A percentile compares a stretch with the other conserved stretches of the same genome.
Evolutionary conservation across 2,888 invertebrate genomes (phyloP).

Genomic region (Lydus trimaculatus): DNA sequence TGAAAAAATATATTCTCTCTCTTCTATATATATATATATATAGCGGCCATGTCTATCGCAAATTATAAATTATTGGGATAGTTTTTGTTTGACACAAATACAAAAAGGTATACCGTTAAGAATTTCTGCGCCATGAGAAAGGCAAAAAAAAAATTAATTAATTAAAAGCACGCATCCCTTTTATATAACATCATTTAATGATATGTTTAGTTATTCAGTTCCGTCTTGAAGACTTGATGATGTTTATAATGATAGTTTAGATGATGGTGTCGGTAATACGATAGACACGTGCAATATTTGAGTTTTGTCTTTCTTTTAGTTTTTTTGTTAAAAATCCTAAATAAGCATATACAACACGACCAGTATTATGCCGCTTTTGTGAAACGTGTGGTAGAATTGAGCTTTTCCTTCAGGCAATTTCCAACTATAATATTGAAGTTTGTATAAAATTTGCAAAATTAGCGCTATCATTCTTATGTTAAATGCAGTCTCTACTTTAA

Average conservation of each 20-base stretch:
- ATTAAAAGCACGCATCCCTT: constrained; percentile 11
- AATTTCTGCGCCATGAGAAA: background rate
- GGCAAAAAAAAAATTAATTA: background rate
- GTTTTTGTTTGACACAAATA: background rate
- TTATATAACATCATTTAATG: background rate
- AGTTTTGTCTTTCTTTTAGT: background rate
- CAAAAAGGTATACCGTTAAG: background rate
- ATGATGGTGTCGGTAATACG: background rate
- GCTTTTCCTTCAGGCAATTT: no score
- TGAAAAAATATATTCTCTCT: background rate
- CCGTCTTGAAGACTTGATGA: background rate
- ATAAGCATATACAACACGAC: background rate
- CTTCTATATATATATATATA: no score
- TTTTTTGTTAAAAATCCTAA: background rate
- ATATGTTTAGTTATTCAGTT: background rate
- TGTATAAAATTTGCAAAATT: no score
- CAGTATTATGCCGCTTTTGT: no score
- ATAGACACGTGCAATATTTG: constrained; percentile 10
- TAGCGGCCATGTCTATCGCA: background rate
- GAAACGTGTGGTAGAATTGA: no score
- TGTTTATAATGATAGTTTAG: background rate
- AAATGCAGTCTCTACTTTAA: background rate
- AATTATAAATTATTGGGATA: background rate
- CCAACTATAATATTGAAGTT: no score
- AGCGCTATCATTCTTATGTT: no score